Conservation (phyloP, 2,113 vertebrate species). For the Odontophorus gujanensis region DNA sequence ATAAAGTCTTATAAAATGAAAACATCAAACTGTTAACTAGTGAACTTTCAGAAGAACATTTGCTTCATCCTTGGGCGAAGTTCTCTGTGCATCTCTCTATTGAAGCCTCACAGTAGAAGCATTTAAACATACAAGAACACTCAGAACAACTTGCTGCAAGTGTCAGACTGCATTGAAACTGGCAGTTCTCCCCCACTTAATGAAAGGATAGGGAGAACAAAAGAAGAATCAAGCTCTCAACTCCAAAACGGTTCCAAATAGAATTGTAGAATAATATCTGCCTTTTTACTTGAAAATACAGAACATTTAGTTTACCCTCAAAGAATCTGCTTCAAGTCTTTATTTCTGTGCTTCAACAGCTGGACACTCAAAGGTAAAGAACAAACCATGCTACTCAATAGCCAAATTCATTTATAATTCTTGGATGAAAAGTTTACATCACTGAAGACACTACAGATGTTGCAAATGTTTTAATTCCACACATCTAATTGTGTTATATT, state of each 20-base stretch:
- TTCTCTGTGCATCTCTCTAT: neutral
- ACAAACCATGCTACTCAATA: neutral
- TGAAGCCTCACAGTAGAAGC: neutral
- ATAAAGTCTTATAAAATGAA: constrained; percentile 65
- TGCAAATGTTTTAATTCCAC: neutral
- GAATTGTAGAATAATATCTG: neutral
- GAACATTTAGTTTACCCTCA: neutral
- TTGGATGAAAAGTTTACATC: neutral
- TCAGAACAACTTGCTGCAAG: neutral
- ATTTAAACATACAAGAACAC: neutral
- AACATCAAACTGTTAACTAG: neutral
- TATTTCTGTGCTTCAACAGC: neutral
- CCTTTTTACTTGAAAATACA: neutral
- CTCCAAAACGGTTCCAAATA: neutral
- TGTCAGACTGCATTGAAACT: neutral
- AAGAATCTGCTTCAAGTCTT: neutral
- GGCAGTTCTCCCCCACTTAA: neutral
- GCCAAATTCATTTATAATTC: neutral
- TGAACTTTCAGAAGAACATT: neutral
- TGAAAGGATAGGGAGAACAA: neutral
- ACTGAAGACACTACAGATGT: neutral
- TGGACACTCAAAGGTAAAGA: neutral
- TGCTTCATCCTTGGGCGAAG: neutral
- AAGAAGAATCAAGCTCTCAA: neutral
- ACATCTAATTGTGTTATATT: neutral